These are phyloP conservation scores for Lerista edwardsae DNA, from an alignment of 2,797 vertebrate genomes.

Conservation along the genomic window DNA sequence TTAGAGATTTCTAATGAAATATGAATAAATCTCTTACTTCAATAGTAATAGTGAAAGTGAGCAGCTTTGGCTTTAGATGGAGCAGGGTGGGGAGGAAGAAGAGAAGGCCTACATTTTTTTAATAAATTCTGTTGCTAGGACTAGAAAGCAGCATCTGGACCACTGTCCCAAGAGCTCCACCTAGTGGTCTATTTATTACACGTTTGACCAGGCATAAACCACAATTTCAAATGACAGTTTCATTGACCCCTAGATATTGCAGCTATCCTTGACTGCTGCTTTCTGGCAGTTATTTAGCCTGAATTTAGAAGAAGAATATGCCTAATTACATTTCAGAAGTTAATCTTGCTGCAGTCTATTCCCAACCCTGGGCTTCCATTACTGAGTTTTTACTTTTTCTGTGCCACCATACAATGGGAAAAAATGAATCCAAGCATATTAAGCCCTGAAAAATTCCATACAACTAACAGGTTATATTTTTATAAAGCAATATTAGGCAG, in stretches of 20 bases:
- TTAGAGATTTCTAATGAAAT: neutral
- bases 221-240: accelerated
- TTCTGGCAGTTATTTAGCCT: neutral
- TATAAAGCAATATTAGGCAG: neutral
- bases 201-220: accelerated
- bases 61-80: neutral
- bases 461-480: neutral
- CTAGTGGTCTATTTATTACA: slow-evolving; percentile 53
- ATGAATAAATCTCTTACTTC: neutral
- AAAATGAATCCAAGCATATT: neutral
- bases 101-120: neutral
- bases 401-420: neutral
- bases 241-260: neutral
- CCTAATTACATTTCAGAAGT: neutral
- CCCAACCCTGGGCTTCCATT: neutral
- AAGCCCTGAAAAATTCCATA: neutral
- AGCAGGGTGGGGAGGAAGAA: neutral
- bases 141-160: accelerated
- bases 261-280: accelerated
- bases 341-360: neutral
- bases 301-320: neutral
- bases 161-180: slow-evolving; percentile 55
- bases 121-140: neutral
- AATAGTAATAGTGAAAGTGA: neutral
- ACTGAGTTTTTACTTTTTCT: no score